A percentile compares a stretch with the other conserved stretches of the same genome.
phyloP scores from a whole-genome alignment of 1,140 invertebrate genomes.

The Steinernema khuongi region DNA sequence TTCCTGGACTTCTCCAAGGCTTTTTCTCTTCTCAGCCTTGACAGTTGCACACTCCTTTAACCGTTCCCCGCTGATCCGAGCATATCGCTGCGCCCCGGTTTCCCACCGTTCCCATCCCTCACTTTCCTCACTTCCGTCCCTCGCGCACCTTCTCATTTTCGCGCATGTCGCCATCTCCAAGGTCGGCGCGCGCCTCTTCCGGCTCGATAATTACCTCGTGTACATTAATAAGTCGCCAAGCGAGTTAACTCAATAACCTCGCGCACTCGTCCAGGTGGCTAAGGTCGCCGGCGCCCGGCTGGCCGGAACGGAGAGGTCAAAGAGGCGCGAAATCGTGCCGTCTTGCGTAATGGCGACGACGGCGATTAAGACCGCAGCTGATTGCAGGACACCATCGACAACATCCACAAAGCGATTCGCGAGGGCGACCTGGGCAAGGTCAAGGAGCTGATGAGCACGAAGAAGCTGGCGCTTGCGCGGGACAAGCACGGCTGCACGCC shows the following conservation, averaged over 20 bases:
- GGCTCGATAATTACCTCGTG: neutral
- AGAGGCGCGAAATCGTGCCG: neutral
- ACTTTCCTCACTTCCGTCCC: neutral
- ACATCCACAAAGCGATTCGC: constrained; percentile 69
- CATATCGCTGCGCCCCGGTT: neutral
- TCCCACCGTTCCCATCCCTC: constrained; percentile 2
- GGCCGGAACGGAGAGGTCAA: constrained; percentile 8
- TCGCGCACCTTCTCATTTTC: constrained; percentile 13
- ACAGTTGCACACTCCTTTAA: no score
- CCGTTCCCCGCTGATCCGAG: no score
- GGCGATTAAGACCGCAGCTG: neutral
- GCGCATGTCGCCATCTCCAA: constrained; percentile 34
- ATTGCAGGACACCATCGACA: constrained; percentile 58
- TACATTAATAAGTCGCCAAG: constrained; percentile 10
- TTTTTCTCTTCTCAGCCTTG: no score
- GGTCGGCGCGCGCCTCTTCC: constrained; percentile 19
- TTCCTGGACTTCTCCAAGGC: no score
- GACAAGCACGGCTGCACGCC: constrained; percentile 76
- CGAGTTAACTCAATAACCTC: constrained; percentile 14
- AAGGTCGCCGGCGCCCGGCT: constrained; percentile 6
- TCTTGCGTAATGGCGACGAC: neutral
- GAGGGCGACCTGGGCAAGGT: constrained; percentile 68
- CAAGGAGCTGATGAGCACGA: constrained; percentile 61
- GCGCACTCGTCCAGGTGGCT: neutral
- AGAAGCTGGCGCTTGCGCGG: constrained; percentile 68